phyloP scores from a whole-genome alignment of 1,140 invertebrate genomes.

The Acromyrmex echinatior region DNA sequence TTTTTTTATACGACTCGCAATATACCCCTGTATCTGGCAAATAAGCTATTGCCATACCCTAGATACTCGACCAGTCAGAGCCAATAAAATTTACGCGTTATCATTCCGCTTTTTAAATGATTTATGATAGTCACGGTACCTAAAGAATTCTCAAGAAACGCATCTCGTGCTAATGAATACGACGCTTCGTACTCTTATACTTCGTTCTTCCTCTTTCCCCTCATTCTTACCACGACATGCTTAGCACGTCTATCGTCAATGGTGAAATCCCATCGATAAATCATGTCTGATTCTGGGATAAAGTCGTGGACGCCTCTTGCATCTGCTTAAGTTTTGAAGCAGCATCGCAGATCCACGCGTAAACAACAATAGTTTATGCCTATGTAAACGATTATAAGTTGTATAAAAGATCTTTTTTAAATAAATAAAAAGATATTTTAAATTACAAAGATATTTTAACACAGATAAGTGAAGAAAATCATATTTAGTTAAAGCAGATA shows the following conservation, averaged over 20 bases:
- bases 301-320: conserved; percentile 10
- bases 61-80: conserved; percentile 28
- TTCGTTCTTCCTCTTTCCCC: background rate
- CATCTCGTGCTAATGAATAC: conserved; percentile 42
- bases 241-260: conserved; percentile 23
- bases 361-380: background rate
- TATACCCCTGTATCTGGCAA: conserved; percentile 9
- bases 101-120: conserved; percentile 51
- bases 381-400: background rate
- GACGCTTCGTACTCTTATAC: background rate
- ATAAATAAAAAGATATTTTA: background rate
- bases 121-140: conserved; percentile 41
- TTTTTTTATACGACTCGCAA: conserved; percentile 27
- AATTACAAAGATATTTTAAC: background rate
- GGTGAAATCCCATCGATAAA: conserved; percentile 55
- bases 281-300: conserved; percentile 25
- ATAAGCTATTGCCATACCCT: conserved; percentile 7
- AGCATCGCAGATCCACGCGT: background rate
- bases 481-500: background rate
- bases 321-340: background rate
- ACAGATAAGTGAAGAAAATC: too few relatives aligned
- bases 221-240: conserved; percentile 18
- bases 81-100: conserved; percentile 44
- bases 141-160: conserved; percentile 23
- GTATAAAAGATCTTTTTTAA: background rate